Evolutionary conservation across 2,113 vertebrate species (phyloP), one percentile per base, ranked within the genome.

Genomic region (Dipodomys stephensi): DNA sequence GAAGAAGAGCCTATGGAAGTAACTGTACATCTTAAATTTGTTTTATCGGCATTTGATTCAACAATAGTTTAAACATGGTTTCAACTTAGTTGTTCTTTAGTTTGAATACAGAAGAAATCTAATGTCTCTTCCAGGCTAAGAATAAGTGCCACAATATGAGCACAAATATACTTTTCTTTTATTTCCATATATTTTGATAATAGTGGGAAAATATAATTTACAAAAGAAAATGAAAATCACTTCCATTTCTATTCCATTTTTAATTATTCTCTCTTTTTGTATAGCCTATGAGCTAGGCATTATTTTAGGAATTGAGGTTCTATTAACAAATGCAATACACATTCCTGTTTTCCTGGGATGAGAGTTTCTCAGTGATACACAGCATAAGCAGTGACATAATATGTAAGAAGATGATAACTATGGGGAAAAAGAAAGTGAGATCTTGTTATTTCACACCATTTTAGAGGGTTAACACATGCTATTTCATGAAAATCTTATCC

Each of bases 61-160:
- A 85, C 4, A 32, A 20, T 35, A n/a, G 12, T 69, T 94, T 91
- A 93, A 87, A 85, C 1, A 68, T 65, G 72, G 39, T 67, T 68
- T 88, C 8, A 49, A 62, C 62, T 82, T 57, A 67, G 15, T 81
- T 78, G 11, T 74, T 73, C 76, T 94, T 90, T 78, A 73, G 35
- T 65, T 77, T 81, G 68, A 96, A 71, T 71, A 84, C 46, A 91
- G 32, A 88, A 97, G 27, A 79, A 87, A 93, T 79, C 68, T 32
- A n/a, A 11, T 77, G 76, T 64, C 35, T 53, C 94, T 95, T 94
- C 71, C 44, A 94, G 53, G 67, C 25, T 35, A 88, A 88, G 39
- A 73, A 32, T 60, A 91, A 85, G 32, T 79, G 12, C 4, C 57
- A 68, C 49, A 20, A 76, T 74, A 71, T 71, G 28, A 80, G 19